Conservation (phyloP, 2,797 vertebrate genomes). For the Sebastes miniatus region DNA sequence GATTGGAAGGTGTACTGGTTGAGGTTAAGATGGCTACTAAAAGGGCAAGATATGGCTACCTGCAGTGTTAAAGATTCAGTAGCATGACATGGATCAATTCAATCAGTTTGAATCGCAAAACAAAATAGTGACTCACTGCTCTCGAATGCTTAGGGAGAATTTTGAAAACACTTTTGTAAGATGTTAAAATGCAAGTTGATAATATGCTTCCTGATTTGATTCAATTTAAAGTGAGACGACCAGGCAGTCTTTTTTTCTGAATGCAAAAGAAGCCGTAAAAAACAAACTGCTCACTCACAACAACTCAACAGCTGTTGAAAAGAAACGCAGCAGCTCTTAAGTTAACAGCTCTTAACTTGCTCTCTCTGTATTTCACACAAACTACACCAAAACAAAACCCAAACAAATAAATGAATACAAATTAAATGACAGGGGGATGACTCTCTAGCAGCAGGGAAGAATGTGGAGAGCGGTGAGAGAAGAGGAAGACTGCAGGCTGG, state of each 20-base stretch:
- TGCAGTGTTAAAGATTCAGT: constrained; percentile 60
- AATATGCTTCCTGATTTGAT: constrained; percentile 13
- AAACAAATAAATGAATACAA: constrained; percentile 2
- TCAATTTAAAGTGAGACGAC: not conserved
- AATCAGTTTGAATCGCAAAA: constrained; percentile 14
- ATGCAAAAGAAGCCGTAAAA: not conserved
- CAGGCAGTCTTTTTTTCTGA: not conserved
- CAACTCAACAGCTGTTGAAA: not conserved
- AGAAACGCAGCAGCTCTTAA: constrained; percentile 3
- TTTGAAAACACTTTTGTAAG: not conserved
- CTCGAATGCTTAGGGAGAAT: not conserved
- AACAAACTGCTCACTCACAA: not conserved
- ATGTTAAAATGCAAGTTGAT: not conserved
- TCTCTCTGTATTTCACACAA: constrained; percentile 18
- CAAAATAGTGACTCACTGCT: constrained; percentile 2
- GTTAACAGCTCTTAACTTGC: not conserved
- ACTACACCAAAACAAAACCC: constrained; percentile 3
- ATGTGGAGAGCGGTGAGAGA: constrained; percentile 31
- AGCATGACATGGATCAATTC: constrained; percentile 45
- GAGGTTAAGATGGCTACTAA: constrained; percentile 56
- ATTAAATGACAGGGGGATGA: constrained; percentile 1
- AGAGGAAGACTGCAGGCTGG: constrained; percentile 62
- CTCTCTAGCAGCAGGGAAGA: constrained; percentile 65
- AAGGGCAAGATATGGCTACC: constrained; percentile 60
- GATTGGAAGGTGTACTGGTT: constrained; percentile 25